Percentiles rank a stretch among this genome's conserved stretches.
phyloP scores from a whole-genome alignment of 1,140 invertebrate species.

The Pantala flavescens region DNA sequence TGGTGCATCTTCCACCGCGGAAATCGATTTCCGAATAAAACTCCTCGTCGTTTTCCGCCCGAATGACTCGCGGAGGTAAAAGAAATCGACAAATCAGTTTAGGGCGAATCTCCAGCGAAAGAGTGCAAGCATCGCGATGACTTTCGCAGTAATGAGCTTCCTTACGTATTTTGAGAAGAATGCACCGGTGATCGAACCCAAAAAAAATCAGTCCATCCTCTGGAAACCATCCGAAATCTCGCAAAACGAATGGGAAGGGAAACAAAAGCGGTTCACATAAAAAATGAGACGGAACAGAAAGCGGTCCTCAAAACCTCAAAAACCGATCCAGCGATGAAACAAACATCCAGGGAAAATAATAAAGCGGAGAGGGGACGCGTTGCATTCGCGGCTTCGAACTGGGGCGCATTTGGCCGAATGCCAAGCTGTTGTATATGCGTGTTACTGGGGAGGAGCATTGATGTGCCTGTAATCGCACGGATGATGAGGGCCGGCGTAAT shows the following conservation, averaged over 20 bases:
- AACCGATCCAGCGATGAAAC: background rate
- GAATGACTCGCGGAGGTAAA: no score
- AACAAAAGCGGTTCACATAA: background rate
- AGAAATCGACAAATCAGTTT: no score
- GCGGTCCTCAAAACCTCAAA: background rate
- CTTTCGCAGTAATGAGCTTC: background rate
- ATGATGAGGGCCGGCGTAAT: background rate
- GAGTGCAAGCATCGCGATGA: background rate
- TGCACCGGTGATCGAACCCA: background rate
- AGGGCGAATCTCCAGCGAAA: no score
- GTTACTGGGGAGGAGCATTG: background rate
- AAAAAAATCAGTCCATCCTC: background rate
- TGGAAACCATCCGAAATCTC: background rate
- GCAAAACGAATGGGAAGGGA: background rate
- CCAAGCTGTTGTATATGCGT: background rate
- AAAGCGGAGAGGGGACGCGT: background rate
- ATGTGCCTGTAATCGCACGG: background rate
- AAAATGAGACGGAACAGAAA: background rate
- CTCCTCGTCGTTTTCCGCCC: no score
- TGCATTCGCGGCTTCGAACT: constrained; percentile 3
- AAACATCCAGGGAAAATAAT: background rate
- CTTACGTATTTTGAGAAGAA: background rate
- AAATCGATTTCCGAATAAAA: no score
- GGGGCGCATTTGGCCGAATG: background rate
- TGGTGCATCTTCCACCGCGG: no score